Evolutionary conservation across 2,888 invertebrate species (phyloP), one percentile per base, ranked within the genome.

Genomic region (Cosmorhoe ocellata): DNA sequence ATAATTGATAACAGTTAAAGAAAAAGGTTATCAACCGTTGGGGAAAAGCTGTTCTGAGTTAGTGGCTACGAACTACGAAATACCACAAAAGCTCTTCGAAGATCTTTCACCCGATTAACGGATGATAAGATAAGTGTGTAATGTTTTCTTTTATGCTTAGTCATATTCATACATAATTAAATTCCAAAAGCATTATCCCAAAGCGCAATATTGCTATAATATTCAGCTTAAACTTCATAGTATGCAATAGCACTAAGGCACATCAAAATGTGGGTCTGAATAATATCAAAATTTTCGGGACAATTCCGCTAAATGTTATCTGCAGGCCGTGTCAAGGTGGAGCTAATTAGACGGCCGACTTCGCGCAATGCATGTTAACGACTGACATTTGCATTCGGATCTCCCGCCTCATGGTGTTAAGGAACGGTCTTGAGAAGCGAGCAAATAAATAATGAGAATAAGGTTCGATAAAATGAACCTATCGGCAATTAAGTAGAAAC

Each of bases 291-390:
- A 74, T 72, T 71, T 76, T 73, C 74, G 61, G 64, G 64, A 66
- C 65, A 69, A 71, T 75, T 73, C 70, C 24, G 51, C 63, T 70
- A 71, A 77, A 78, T 79, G 75, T 81, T 81, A 77, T 76, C 73
- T 70, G 64, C 69, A 72, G 74, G 66, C 68, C 66, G 71, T 72
- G 76, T 77, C 78, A 79, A 76, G 81, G 79, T 81, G 79, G 77
- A 70, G 73, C 80, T 89, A 87, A 90, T 90, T 88, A 90, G 87
- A 79, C 79, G 82, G 73, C 74, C 80, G 81, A 76, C 76, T 80
- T 79, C 84, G 80, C 79, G 84, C 82, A 81, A 86, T 88, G 87
- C 89, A 88, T 88, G 86, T 76, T 85, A 88, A 89, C 79, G 79
- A 86, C 74, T 83, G 82, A 79, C 85, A 89, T 90, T 90, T 90